Evolutionary conservation across 2,797 vertebrate species (phyloP).

Genomic region (Lateolabrax maculatus): DNA sequence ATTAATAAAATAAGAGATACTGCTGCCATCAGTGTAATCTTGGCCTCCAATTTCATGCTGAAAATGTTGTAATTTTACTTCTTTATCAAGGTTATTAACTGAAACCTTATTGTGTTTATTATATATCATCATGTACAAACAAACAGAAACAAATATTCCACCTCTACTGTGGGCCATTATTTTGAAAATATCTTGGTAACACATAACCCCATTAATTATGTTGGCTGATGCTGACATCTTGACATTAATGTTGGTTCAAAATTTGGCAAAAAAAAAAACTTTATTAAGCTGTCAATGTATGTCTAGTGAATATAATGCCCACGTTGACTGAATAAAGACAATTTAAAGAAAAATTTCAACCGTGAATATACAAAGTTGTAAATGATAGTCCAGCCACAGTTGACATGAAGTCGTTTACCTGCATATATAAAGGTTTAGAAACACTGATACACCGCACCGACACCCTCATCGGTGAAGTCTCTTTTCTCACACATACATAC

Average conservation of each 20-base stretch:
- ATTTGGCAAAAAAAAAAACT: background rate
- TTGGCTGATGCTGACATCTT: background rate
- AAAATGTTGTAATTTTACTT: slow-evolving; percentile 2
- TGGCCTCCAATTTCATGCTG: slow-evolving; percentile 2
- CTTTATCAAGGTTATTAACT: slow-evolving; percentile 12
- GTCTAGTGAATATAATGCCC: background rate
- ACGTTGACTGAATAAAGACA: background rate
- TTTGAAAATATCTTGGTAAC: background rate
- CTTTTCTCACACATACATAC: background rate
- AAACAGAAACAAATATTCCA: background rate
- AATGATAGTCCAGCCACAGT: background rate
- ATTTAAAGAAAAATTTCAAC: background rate
- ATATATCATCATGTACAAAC: background rate
- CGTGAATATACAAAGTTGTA: background rate
- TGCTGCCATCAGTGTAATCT: background rate
- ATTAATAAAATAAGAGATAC: slow-evolving; percentile 23
- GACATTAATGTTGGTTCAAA: background rate
- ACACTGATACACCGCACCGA: background rate
- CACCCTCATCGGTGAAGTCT: background rate
- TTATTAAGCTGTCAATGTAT: background rate
- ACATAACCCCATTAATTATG: background rate
- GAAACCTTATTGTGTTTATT: background rate
- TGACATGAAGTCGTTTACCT: background rate
- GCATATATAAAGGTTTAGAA: slow-evolving; percentile 1
- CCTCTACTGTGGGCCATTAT: background rate